Evolutionary conservation across 2,888 invertebrate species (phyloP).

Genomic region (Dasysyrphus tricinctus): DNA sequence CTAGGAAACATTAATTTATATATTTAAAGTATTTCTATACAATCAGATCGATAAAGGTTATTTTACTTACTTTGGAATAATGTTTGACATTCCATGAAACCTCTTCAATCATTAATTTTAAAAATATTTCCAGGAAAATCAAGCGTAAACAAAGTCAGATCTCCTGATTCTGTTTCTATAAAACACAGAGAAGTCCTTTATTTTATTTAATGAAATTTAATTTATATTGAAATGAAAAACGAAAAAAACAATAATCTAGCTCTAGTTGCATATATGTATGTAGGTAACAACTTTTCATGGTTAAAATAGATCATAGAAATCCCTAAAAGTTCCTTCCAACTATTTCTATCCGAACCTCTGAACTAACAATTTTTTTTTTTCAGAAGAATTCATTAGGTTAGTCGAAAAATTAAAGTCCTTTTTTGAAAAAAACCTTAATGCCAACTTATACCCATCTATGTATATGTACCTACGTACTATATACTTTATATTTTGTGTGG

Average conservation of each 20-base stretch:
- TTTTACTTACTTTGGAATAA: background rate
- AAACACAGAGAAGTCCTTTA: background rate
- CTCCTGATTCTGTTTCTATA: background rate
- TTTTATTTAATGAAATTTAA: background rate
- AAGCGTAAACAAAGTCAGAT: background rate
- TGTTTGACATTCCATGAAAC: background rate
- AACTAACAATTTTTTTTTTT: slow-evolving; percentile 40
- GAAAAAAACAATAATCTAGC: background rate
- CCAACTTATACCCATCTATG: background rate
- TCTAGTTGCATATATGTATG: background rate
- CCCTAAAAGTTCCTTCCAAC: slow-evolving; percentile 38
- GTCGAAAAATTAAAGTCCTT: slow-evolving; percentile 60
- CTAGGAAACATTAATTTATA: background rate
- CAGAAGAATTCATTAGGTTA: slow-evolving; percentile 44
- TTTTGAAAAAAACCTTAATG: slow-evolving; percentile 27
- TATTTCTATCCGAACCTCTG: slow-evolving; percentile 31
- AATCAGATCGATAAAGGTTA: background rate
- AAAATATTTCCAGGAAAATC: background rate
- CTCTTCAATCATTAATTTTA: background rate
- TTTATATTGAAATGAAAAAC: background rate
- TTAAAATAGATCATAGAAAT: slow-evolving; percentile 49
- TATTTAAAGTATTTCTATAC: background rate
- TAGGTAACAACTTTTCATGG: background rate
- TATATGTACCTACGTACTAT: background rate
- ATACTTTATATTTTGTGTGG: slow-evolving; percentile 4